Conservation (phyloP, 2,797 vertebrate species). For the Psittacula echo region DNA sequence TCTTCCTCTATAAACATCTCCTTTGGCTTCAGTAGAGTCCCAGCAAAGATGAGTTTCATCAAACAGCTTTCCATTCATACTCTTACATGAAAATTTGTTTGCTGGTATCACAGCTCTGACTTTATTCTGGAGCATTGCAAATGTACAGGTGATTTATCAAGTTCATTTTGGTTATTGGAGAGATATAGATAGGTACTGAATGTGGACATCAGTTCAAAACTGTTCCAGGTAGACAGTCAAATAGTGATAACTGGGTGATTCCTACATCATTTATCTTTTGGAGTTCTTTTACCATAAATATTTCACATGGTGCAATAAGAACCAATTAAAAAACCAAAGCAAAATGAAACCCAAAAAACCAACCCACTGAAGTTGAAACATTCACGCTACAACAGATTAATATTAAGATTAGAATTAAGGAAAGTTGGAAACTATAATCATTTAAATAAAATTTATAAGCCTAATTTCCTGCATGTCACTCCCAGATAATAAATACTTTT, state of each 20-base stretch:
- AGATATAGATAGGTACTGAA: background rate
- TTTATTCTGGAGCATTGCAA: background rate
- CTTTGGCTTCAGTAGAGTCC: background rate
- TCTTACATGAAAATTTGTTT: background rate
- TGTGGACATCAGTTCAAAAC: background rate
- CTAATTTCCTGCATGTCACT: constrained; percentile 81
- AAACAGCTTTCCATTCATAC: background rate
- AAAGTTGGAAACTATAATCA: constrained; percentile 74
- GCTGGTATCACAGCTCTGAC: background rate
- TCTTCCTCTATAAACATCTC: background rate
- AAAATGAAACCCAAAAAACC: background rate
- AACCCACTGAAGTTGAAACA: constrained; percentile 52
- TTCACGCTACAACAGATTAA: constrained; percentile 66
- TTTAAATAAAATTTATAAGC: constrained; percentile 78
- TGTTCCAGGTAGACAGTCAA: background rate
- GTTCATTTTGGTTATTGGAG: background rate
- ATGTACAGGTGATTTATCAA: background rate
- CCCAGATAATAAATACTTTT: constrained; percentile 84
- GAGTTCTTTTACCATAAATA: constrained; percentile 14
- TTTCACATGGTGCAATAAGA: constrained; percentile 34
- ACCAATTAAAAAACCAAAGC: background rate
- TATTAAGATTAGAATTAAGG: constrained; percentile 74
- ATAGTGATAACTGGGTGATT: background rate
- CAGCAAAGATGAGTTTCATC: background rate
- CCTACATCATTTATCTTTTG: background rate